Percentiles rank a stretch among this genome's conserved stretches.
phyloP scores from a whole-genome alignment of 2,113 vertebrate genomes.

The Antennarius striatus region DNA sequence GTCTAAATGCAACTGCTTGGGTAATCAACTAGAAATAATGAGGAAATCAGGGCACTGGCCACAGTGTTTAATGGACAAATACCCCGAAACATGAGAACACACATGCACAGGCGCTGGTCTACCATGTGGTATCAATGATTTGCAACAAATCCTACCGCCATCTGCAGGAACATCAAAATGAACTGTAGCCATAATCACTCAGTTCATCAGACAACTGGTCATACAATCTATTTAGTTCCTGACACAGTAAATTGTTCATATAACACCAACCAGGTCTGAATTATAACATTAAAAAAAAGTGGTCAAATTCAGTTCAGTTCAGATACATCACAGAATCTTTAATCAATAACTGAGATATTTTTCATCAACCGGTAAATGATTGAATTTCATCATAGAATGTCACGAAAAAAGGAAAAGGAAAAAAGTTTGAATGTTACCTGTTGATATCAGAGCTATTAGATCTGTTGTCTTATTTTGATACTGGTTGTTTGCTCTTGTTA shows the following conservation, averaged over 20 bases:
- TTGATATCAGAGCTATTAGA: too few relatives aligned
- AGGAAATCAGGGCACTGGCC: slow-evolving; percentile 63
- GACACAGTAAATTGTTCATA: slow-evolving; percentile 30
- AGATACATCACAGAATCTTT: slow-evolving; percentile 13
- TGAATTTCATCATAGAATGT: slow-evolving; percentile 10
- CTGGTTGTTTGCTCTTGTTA: too few relatives aligned
- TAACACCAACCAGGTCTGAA: slow-evolving; percentile 12
- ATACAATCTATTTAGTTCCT: slow-evolving; percentile 51
- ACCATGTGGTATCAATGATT: slow-evolving; percentile 59
- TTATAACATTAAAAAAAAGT: neutral
- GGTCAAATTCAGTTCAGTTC: slow-evolving; percentile 6
- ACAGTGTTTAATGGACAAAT: slow-evolving; percentile 69
- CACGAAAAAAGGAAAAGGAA: too few relatives aligned
- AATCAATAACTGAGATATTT: slow-evolving; percentile 20
- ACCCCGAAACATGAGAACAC: slow-evolving; percentile 62
- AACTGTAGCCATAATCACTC: slow-evolving; percentile 30
- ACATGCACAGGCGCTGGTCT: slow-evolving; percentile 43
- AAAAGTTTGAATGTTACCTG: too few relatives aligned
- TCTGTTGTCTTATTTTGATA: too few relatives aligned
- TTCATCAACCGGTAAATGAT: slow-evolving; percentile 1
- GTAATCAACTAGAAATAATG: slow-evolving; percentile 74
- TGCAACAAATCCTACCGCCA: slow-evolving; percentile 51
- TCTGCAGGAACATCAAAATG: slow-evolving; percentile 49
- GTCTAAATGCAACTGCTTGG: slow-evolving; percentile 65
- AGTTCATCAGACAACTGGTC: slow-evolving; percentile 25